Conservation (phyloP, 1,140 invertebrate species). For the Apis dorsata region DNA sequence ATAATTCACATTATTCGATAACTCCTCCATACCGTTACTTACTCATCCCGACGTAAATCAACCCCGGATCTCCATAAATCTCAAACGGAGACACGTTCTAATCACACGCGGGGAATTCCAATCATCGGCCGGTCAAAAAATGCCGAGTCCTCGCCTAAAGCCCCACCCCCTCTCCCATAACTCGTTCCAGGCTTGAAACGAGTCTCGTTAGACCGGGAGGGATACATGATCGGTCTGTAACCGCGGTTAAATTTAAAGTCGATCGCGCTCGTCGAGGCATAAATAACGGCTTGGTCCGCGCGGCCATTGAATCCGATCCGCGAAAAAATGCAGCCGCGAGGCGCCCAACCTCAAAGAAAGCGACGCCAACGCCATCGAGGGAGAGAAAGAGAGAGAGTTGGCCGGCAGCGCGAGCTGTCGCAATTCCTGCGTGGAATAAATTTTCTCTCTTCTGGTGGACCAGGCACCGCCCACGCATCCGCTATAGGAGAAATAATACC, state of each 20-base stretch:
- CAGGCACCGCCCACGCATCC: conserved; percentile 13
- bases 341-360: conserved; percentile 17
- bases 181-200: background rate
- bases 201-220: background rate
- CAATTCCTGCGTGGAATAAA: conserved; percentile 31
- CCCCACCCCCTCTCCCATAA: background rate
- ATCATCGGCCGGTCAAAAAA: background rate
- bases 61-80: background rate
- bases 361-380: conserved; percentile 20
- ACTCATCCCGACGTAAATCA: background rate
- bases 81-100: background rate
- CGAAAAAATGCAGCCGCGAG: background rate
- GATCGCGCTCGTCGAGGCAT: background rate
- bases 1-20: background rate
- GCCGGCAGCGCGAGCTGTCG: background rate
- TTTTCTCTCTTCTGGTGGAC: conserved; percentile 10
- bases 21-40: background rate
- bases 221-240: background rate
- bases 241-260: conserved; percentile 13
- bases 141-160: background rate
- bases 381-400: background rate
- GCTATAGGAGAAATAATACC: conserved; percentile 35
- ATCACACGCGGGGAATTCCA: background rate
- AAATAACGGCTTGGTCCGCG: background rate
- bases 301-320: background rate